A percentile compares a stretch with the other conserved stretches of the same genome.
Evolutionary conservation across 64 coral and sea anemone genomes (phyloP).

Genomic region (Dendronephthya gigantea): DNA sequence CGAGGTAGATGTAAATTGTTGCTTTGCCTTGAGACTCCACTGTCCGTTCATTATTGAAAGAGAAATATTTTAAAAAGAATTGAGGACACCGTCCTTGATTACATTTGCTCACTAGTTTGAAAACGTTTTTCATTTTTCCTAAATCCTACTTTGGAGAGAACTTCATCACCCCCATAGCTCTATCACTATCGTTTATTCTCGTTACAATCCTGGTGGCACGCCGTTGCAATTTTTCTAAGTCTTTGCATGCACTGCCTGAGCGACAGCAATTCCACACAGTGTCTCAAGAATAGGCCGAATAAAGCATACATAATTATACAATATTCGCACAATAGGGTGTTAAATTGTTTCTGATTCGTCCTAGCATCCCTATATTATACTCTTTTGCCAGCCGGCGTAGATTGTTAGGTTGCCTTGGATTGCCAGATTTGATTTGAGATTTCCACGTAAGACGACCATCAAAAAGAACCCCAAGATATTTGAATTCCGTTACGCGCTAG

Average conservation of each 20-base stretch:
- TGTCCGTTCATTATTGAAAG: neutral
- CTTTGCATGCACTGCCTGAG: neutral
- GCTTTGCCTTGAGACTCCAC: neutral
- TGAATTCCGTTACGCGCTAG: constrained; percentile 12
- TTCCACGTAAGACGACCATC: constrained; percentile 16
- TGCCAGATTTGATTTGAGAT: neutral
- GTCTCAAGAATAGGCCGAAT: constrained; percentile 24
- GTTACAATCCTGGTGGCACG: constrained; percentile 10
- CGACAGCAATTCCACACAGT: constrained; percentile 18
- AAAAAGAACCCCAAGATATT: neutral
- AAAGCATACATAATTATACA: constrained; percentile 2
- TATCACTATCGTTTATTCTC: neutral
- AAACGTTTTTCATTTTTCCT: neutral
- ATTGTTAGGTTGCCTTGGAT: too few species aligned
- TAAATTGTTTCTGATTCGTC: neutral
- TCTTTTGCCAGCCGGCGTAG: constrained; percentile 15
- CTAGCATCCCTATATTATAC: constrained; percentile 25
- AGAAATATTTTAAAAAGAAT: neutral
- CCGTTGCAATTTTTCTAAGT: neutral
- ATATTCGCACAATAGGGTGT: constrained; percentile 18
- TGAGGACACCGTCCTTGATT: neutral
- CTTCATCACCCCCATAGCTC: neutral
- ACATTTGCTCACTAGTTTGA: constrained; percentile 2
- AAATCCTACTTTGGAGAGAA: constrained; percentile 14
- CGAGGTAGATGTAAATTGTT: neutral